A percentile compares a stretch with the other conserved stretches of the same genome.
These are phyloP conservation scores for Poeciliopsis paucimaculata DNA, from an alignment of 2,797 vertebrate species.

Conservation along the genomic window DNA sequence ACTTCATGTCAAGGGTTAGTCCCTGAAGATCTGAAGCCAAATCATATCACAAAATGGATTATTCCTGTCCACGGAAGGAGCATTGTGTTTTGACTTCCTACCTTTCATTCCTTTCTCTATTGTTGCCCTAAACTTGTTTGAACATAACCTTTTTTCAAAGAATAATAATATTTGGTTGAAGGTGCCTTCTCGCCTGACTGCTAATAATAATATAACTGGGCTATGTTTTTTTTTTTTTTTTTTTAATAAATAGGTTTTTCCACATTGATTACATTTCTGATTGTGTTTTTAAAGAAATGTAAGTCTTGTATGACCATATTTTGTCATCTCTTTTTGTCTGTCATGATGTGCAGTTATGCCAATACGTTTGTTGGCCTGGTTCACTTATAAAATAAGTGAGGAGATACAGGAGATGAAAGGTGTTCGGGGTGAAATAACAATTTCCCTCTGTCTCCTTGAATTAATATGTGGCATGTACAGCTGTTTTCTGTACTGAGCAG, in stretches of 20 bases:
- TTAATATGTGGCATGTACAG: slow-evolving; percentile 79
- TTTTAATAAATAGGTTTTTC: slow-evolving; percentile 87
- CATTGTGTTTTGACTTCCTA: slow-evolving; percentile 42
- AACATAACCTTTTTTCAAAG: slow-evolving; percentile 61
- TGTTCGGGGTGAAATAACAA: slow-evolving; percentile 68
- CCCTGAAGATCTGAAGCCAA: slow-evolving; percentile 95
- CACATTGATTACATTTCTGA: slow-evolving; percentile 79
- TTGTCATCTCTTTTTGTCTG: slow-evolving; percentile 79
- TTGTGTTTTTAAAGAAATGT: slow-evolving; percentile 72
- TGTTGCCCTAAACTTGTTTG: slow-evolving; percentile 6
- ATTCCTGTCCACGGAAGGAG: slow-evolving; percentile 80
- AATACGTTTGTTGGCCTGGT: slow-evolving; percentile 77
- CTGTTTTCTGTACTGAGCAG: slow-evolving; percentile 48
- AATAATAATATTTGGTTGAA: slow-evolving; percentile 75
- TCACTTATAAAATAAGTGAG: slow-evolving; percentile 77
- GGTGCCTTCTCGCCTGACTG: slow-evolving; percentile 89
- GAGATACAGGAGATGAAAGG: slow-evolving; percentile 73
- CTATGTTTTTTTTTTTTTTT: slow-evolving; percentile 88
- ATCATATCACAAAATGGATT: slow-evolving; percentile 95
- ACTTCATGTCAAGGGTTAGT: slow-evolving; percentile 99
- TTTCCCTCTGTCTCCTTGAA: slow-evolving; percentile 79
- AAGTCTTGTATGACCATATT: slow-evolving; percentile 66
- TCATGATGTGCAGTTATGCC: slow-evolving; percentile 78
- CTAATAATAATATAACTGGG: slow-evolving; percentile 83
- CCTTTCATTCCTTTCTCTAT: slow-evolving; percentile 72